Conservation (phyloP, 2,113 vertebrate species). For the Cyanoderma ruficeps region DNA sequence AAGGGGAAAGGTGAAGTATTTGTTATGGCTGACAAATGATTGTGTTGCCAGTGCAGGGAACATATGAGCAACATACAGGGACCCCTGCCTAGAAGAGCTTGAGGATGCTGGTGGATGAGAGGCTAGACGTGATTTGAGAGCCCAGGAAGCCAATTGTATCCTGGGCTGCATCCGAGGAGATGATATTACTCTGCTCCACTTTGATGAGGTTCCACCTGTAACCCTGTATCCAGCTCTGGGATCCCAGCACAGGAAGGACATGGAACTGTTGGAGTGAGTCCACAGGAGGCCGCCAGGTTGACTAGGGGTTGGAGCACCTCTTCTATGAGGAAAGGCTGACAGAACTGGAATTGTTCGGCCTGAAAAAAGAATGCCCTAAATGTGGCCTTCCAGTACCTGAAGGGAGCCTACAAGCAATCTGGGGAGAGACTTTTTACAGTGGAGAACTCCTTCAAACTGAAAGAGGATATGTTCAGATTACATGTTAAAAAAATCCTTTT, state of each 20-base stretch:
- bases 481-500: background rate
- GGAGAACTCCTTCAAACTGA: background rate
- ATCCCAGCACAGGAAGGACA: background rate
- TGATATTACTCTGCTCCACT: background rate
- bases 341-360: background rate
- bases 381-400: background rate
- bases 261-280: background rate
- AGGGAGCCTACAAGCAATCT: background rate
- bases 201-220: background rate
- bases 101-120: background rate
- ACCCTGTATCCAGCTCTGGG: background rate
- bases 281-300: background rate
- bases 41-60: background rate
- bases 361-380: background rate
- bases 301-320: background rate
- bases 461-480: background rate
- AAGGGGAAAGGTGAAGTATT: background rate
- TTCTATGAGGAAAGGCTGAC: background rate
- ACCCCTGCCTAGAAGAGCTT: background rate
- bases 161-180: background rate
- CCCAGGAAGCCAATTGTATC: rapidly evolving
- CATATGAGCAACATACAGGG: background rate
- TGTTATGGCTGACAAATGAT: background rate
- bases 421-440: background rate
- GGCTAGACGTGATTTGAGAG: background rate